Percentiles rank a stretch among this genome's conserved stretches.
Conservation (phyloP, 2,113 vertebrate genomes). For the Gavialis gangeticus region DNA sequence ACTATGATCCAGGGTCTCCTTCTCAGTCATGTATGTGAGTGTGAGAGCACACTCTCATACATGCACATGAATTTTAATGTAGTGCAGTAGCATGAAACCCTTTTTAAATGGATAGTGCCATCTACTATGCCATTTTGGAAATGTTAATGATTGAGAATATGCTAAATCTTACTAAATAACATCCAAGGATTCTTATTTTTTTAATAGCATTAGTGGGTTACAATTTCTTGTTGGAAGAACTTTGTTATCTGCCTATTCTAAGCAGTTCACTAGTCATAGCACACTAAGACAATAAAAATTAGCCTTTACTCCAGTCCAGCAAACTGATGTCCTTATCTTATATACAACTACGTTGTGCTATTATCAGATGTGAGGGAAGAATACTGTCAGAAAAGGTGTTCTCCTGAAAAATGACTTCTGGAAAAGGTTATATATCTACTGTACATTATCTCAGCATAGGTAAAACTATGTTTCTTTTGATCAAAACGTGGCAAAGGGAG, state of each 20-base stretch:
- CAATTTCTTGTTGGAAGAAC: background rate
- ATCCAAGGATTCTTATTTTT: background rate
- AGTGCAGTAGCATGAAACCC: background rate
- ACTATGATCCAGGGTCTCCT: too few relatives aligned
- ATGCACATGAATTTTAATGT: background rate
- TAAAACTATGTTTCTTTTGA: slow-evolving; percentile 59
- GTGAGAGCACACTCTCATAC: too few relatives aligned
- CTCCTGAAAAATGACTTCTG: slow-evolving; percentile 20
- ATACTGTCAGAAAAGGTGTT: background rate
- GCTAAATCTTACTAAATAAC: background rate
- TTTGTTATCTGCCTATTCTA: slow-evolving; percentile 11
- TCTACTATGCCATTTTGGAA: background rate
- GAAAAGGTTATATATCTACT: slow-evolving; percentile 26
- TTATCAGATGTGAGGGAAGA: background rate
- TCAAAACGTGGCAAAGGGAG: slow-evolving; percentile 60
- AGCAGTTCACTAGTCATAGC: background rate
- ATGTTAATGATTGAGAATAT: background rate
- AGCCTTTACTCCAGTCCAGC: background rate
- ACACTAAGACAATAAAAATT: background rate
- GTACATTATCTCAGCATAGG: slow-evolving; percentile 22
- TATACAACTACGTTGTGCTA: background rate
- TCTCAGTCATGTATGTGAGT: too few relatives aligned
- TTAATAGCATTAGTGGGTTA: background rate
- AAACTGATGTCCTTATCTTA: background rate
- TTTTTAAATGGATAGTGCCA: background rate